phyloP scores from a whole-genome alignment of 2,797 vertebrate species.

The Phaenicophaeus curvirostris region DNA sequence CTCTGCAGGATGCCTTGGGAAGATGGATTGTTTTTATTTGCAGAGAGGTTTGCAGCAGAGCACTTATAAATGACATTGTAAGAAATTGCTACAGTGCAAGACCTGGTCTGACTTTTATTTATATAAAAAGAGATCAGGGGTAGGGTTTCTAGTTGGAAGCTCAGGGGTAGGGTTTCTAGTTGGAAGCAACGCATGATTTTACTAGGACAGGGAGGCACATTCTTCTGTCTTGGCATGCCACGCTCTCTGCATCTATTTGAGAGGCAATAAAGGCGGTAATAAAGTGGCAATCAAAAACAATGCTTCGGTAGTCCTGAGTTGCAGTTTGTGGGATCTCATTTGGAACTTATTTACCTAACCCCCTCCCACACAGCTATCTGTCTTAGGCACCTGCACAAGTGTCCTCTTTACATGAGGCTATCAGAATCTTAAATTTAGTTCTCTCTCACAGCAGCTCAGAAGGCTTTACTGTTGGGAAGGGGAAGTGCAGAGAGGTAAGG shows the following conservation, averaged over 20 bases:
- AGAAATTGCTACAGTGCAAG: conserved; percentile 61
- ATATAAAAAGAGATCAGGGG: conserved; percentile 61
- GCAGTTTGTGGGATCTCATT: conserved; percentile 53
- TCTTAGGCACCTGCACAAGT: conserved; percentile 14
- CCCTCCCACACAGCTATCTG: conserved; percentile 21
- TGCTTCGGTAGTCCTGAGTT: conserved; percentile 46
- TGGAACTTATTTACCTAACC: conserved; percentile 61
- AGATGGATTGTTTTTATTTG: conserved; percentile 68
- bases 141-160: conserved; percentile 69
- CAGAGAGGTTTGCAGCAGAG: conserved; percentile 53
- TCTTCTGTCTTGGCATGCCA: conserved; percentile 58
- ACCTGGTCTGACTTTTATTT: conserved; percentile 71
- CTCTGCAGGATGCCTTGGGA: conserved; percentile 51
- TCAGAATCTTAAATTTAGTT: conserved; percentile 11
- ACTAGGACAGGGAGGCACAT: conserved; percentile 52
- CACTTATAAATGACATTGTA: conserved; percentile 64
- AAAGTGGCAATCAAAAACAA: conserved; percentile 68
- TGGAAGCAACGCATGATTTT: conserved; percentile 67
- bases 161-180: conserved; percentile 64
- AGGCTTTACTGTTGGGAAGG: neutral
- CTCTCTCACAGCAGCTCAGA: neutral
- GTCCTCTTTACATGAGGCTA: neutral
- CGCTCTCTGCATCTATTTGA: conserved; percentile 58
- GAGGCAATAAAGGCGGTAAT: conserved; percentile 63
- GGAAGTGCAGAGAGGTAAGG: neutral